Evolutionary conservation across 2,113 vertebrate genomes (phyloP), one percentile per base, ranked within the genome.

Genomic region (Lipophrys pholis): DNA sequence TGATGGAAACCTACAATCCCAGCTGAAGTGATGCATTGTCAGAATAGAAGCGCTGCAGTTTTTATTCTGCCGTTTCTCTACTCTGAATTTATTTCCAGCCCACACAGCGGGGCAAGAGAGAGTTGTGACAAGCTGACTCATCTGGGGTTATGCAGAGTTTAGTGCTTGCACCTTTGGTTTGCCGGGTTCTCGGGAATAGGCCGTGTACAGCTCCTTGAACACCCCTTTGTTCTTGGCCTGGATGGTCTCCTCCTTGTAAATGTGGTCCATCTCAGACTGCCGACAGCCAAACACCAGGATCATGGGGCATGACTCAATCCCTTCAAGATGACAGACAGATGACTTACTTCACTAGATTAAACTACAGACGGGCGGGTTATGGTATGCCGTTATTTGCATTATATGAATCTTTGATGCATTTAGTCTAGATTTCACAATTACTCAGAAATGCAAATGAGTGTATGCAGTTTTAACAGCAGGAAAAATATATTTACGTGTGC

Each of bases 231-330:
- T 95, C 92, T 95, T 97, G 89, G 96, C 96, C 86, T 96, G 95
- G 39, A 96, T 92, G 1, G 98, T 95, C 90, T 99, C 97, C 61
- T 98, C 97, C 79, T 93, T 95, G 92, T 99, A 99, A 87, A 99
- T 98, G 91, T 99, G 98, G 73, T 99, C 98, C 0, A 97, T 95
- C 90, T 97, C 95, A 67, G 97, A 95, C 77, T 99, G 96, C 17
- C 98, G 95, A 85, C 97, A 99, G 60, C 98, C 98, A 12, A 99
- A 99, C 14, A 99, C 96, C 90, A 99, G 93, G 62, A 95, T 89
- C 97, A 99, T 98, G 45, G 97, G 96, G 78, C 96, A 95, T 0
- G 95, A 94, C 78, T 94, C 94, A 55, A 97, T 91, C 41, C 95
- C 98, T 99, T 21, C 7, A 80, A 58, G 50, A 60, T 9, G 53